Evolutionary conservation across 2,797 vertebrate species (phyloP).

Genomic region (Helostoma temminkii): DNA sequence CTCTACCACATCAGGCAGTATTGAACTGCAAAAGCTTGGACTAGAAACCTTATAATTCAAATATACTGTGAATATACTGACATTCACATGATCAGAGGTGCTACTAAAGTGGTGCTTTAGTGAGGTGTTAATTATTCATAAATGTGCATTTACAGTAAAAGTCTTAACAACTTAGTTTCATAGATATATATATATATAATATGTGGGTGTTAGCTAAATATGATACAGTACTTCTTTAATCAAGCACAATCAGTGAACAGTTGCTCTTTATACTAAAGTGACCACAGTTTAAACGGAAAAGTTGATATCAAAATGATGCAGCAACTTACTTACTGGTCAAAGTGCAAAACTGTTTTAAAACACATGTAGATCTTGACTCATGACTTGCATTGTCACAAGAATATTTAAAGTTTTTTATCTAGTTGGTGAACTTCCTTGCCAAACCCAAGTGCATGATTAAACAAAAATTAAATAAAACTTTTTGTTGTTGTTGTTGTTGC

Average conservation of each 20-base stretch:
- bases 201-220: no score
- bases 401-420: no score
- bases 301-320: background rate
- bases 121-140: background rate
- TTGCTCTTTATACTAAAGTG: no score
- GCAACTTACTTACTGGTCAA: background rate
- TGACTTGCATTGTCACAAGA: no score
- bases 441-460: no score
- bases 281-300: background rate
- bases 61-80: background rate
- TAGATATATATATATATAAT: no score
- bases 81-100: no score
- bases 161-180: no score
- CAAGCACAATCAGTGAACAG: no score
- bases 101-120: background rate
- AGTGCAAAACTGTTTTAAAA: background rate
- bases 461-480: no score
- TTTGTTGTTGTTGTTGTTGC: no score
- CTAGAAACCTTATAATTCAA: background rate
- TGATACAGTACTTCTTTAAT: background rate
- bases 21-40: background rate
- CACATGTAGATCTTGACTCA: background rate
- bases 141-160: background rate
- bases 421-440: no score
- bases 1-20: background rate